Base-by-base conservation (phyloP, 2,888 invertebrate genomes). In the Heteropelma amictum region DNA sequence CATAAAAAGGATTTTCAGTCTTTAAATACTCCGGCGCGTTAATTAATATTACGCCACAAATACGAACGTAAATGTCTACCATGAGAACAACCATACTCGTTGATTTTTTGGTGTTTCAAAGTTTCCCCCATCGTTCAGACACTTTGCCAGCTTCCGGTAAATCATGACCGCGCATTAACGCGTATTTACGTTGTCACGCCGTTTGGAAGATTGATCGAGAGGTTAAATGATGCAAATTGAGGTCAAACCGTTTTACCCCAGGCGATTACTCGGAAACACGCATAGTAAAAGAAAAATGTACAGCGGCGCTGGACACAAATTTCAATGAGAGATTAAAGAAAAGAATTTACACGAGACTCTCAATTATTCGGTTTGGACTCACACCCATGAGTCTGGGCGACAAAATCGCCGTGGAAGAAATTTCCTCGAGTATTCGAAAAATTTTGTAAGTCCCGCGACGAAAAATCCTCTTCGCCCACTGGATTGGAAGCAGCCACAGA, bases 361-460 rank as follows among this genome's bases (percentile, higher is more conserved):
- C 42, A 67, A 75, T 75, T 71, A 75, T 71, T 67, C 71, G 65
- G 71, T 61, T 61, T 38, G 54, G 47, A 58, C 28, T 35, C 42
- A 17, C 33, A 40, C 17, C 14, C 40, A 21, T 21, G 30, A 19
- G 33, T 42, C 28, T 21, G 33, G 21, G n/a, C 54, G 12, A 12
- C 8, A 10, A 12, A 28, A 54, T 10, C 26, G 30, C 14, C 26
- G 35, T 7, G 40, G 30, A 61, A 53, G 30, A 53, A 65, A 72
- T 63, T 47, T 72, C 58, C 40, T 56, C 33, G 51, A 51, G 61
- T 30, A 76, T 76, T 51, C 76, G 72, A 76, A 76, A 76, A 76
- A 76, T 76, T 72, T 47, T 76, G 76, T 76, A 51, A 58, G 42
- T 51, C 72, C 65, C 63, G 45, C 51, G 58, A 38, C 72, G 65